Base-by-base conservation (phyloP, 2,797 vertebrate genomes). In the Anabas testudineus region DNA sequence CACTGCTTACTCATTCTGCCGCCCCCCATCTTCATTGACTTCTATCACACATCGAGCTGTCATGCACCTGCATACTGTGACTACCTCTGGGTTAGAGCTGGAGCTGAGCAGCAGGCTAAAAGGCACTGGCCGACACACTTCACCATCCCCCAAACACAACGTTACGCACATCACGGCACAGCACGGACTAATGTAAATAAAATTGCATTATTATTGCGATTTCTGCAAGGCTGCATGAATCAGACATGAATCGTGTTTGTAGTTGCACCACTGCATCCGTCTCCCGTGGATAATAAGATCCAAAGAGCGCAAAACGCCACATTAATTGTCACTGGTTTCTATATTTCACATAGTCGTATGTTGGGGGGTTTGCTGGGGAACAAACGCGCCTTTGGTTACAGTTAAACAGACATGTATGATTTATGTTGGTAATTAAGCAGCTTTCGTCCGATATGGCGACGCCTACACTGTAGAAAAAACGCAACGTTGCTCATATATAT, bases 1-100 rank as follows among this genome's bases (percentile, higher is more conserved):
- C 92, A 93, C 88, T 93, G 93, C 93, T 91, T 92, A 94, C 91
- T 94, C 92, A 94, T 93, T 92, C 87, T 83, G 84, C 90, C 91
- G 86, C 88, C 92, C 92, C 91, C 92, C 91, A 91, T 92, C 92
- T 92, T 92, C 92, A 91, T 78, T 91, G 89, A 90, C 90, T 91
- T 87, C 87, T 84, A 88, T 91, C 91, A 90, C 90, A 90, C 90
- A 71, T 74, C 10, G 77, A 87, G 81, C 87, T 88, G 90, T 83
- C 90, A 89, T 85, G 89, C 92, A 92, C 91, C 91, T 94, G 92
- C 92, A 90, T 12, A 24, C 81, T 47, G 78, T 1, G 69, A 51
- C 84, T 76, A 80, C 84, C 85, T 82, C 82, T 74, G 76, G 71
- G 52, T 84, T 54, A 41, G 26, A 65, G 60, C 74, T 28, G 82